These are phyloP conservation scores for Ammodytes dubius DNA, from an alignment of 2,113 vertebrate genomes.

Conservation along the genomic window DNA sequence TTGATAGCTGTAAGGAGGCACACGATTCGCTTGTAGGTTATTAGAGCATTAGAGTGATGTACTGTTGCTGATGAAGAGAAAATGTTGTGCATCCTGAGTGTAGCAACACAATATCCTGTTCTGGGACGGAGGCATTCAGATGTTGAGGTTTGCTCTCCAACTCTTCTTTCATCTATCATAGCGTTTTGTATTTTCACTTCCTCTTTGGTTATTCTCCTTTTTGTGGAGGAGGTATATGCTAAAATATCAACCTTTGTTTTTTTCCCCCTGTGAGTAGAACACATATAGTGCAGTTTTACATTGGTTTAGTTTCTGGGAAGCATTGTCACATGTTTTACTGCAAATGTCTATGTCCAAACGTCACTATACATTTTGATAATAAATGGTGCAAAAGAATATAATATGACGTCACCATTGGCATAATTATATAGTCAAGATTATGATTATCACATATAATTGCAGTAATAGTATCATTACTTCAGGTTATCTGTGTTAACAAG, in stretches of 20 bases:
- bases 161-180: conserved; percentile 66
- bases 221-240: conserved; percentile 11
- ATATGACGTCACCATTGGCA: too few relatives aligned
- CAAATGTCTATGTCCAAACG: neutral
- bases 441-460: too few relatives aligned
- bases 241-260: conserved; percentile 44
- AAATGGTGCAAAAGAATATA: too few relatives aligned
- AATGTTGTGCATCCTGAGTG: conserved; percentile 63
- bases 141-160: conserved; percentile 44
- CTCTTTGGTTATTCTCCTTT: conserved; percentile 67
- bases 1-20: neutral
- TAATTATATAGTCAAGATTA: too few relatives aligned
- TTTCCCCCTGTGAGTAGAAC: neutral
- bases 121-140: conserved; percentile 40
- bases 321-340: neutral
- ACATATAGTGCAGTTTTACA: neutral
- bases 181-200: conserved; percentile 79
- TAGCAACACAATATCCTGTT: conserved; percentile 74
- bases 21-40: neutral
- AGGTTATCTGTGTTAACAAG: too few relatives aligned
- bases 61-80: conserved; percentile 58
- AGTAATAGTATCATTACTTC: too few relatives aligned
- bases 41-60: conserved; percentile 5
- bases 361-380: too few relatives aligned
- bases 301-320: neutral